Base-by-base conservation (phyloP, 1,140 invertebrate species). In the Campoletis sonorensis region DNA sequence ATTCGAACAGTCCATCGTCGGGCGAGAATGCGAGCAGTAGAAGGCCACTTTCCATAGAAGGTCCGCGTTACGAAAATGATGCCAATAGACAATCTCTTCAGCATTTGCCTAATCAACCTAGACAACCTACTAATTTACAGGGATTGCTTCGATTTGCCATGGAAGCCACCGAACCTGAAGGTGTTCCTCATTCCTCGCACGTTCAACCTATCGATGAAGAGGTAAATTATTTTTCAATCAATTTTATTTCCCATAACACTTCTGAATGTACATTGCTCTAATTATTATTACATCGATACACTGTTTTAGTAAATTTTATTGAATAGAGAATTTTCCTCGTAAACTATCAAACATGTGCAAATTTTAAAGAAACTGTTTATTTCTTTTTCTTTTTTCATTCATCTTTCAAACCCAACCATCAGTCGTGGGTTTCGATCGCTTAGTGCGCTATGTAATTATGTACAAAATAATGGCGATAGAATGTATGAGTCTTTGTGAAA, bases 101-200 rank as follows among this genome's bases (percentile, higher is more conserved):
- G 82, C 18, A 83, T 0, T 10, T 88, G 3, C 80, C 88, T 2
- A 88, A 89, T 81, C 91, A 92, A 85, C 91, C 92, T 26, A 89
- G 89, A 21, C 92, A 91, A 80, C 90, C 91, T 23, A 84, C 86
- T 40, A 89, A 90, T 87, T 87, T 93, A 27, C 93, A 95, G 91
- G 94, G 94, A 40, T 86, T 96, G 3, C 88, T 96, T 2, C 91
- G 93, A 81, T 95, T 94, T 90, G 93, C 94, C 5, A 93, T 95
- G 92, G 94, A 95, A 85, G 94, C 94, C 10, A 93, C 93, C 7
- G 92, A 93, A 84, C 84, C 88, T 76, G 94, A 95, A 87, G 93
- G 94, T 89, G 90, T 93, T 0, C 90, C 93, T 0, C 87, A 90
- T 18, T 86, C 89, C 58, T 90, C 92, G 11, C 83, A 87, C 2